Evolutionary conservation across 1,140 invertebrate species (phyloP).

Genomic region (Grapholita molesta): DNA sequence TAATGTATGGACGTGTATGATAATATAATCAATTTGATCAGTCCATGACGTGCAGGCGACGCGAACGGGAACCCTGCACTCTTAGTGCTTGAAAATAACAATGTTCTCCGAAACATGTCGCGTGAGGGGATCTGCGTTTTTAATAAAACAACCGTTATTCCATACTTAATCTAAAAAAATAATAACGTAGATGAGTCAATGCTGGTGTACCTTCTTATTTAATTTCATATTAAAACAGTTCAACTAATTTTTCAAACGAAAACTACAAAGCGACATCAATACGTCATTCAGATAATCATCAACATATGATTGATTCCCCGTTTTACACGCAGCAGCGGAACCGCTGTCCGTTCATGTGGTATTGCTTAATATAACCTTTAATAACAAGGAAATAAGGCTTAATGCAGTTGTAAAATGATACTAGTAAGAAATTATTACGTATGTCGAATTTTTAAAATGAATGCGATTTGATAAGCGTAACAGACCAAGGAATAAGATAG

Average conservation of each 20-base stretch:
- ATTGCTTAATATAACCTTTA: neutral
- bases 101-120: too few species aligned
- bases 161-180: too few species aligned
- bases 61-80: too few species aligned
- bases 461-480: constrained; percentile 9
- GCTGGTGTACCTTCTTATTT: neutral
- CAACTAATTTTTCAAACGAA: neutral
- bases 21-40: too few species aligned
- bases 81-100: too few species aligned
- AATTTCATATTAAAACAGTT: neutral
- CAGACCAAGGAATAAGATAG: neutral
- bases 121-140: too few species aligned
- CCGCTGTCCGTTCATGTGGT: neutral
- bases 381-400: neutral
- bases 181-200: neutral
- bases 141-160: too few species aligned
- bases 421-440: neutral
- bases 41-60: too few species aligned
- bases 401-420: neutral
- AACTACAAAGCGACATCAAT: constrained; percentile 22
- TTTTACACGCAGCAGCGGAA: neutral
- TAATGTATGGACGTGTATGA: too few species aligned
- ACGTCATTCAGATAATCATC: constrained; percentile 46
- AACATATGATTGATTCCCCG: constrained; percentile 42
- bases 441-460: neutral